Base-by-base conservation (phyloP, 2,797 vertebrate species). In the Jordanella pulchra region DNA sequence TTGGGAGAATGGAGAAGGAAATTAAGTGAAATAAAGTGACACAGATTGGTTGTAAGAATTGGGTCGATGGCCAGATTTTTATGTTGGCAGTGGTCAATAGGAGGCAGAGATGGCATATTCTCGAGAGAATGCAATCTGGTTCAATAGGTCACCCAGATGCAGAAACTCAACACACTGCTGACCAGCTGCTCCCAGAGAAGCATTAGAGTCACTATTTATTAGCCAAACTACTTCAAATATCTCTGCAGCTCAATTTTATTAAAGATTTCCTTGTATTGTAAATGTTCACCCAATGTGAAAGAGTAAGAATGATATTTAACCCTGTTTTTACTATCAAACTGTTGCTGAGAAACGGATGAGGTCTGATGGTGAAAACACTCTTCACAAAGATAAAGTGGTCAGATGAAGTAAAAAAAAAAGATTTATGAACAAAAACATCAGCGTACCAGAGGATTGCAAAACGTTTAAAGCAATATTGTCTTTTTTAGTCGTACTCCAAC, bases 41-140 rank as follows among this genome's bases (percentile, higher is more conserved):
- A 67, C 54, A 66, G 73, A 28, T 73, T 28, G 27, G 27, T 50
- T 56, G 61, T 67, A 53, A 61, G 75, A 67, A 35, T 39, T 61
- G 48, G 63, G 70, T 73, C 25, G 18, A 58, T 47, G 64, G 28
- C 55, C 67, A 56, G 45, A 42, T 68, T 76, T 14, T 71, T 9
- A 18, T 42, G 28, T 61, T 53, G 30, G 44, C 68, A 77, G 44
- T 30, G 28, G 30, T 27, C 56, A 80, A 67, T 44, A 17, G 32
- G 45, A 77, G 67, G 65, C 61, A 65, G 32, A 76, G 60, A 25
- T n/a, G 42, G 73, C 25, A 23, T 23, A 51, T 25, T 81, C 65
- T 74, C 55, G 17, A 45, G 74, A 73, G 32, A 77, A 71, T 65
- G 10, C 30, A 66, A 79, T 75, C 44, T 74, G 68, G 50, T 78